A percentile compares a stretch with the other conserved stretches of the same genome.
These are phyloP conservation scores for Leptobrachium leishanense DNA, from an alignment of 2,113 vertebrate genomes.

Conservation along the genomic window DNA sequence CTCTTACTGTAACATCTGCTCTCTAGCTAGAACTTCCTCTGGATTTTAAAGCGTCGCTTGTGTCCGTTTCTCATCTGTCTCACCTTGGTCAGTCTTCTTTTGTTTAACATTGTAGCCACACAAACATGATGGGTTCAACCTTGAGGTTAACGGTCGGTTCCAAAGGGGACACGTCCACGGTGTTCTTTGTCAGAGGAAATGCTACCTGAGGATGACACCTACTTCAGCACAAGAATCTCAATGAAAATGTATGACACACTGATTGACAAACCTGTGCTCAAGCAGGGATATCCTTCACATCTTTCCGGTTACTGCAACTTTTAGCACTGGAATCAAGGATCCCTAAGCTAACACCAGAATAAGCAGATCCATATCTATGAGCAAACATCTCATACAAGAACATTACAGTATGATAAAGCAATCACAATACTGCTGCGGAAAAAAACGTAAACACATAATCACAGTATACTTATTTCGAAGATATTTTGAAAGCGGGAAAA, in stretches of 20 bases:
- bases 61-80: no score
- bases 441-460: no score
- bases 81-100: background rate
- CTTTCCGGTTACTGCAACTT: background rate
- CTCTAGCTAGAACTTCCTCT: no score
- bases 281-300: background rate
- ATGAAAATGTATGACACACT: background rate
- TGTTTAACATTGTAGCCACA: background rate
- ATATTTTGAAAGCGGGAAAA: no score
- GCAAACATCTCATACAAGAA: background rate
- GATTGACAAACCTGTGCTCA: slow-evolving; percentile 2
- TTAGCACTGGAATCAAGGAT: background rate
- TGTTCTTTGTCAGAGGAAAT: background rate
- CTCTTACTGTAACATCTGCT: no score
- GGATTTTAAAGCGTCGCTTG: no score
- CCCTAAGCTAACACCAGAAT: background rate
- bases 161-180: background rate
- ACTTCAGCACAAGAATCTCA: slow-evolving; percentile 41
- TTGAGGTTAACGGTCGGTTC: background rate
- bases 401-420: no score
- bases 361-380: background rate
- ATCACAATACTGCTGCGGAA: no score
- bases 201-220: slow-evolving; percentile 5
- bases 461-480: no score
- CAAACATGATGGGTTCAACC: slow-evolving; percentile 8